These are phyloP conservation scores for Phania funesta DNA, from an alignment of 2,888 invertebrate genomes.

Conservation along the genomic window DNA sequence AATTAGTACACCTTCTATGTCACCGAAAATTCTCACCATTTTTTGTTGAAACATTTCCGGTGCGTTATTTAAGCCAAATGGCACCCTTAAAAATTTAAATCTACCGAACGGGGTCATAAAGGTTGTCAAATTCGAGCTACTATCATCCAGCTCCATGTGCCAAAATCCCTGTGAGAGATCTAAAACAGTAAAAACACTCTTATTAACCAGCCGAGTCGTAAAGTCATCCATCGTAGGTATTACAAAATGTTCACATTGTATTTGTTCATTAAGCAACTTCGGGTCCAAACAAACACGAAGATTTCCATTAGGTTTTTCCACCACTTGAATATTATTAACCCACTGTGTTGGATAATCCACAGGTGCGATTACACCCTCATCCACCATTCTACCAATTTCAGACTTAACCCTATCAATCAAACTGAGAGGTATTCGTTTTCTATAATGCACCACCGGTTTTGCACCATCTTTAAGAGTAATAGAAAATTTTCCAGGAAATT, in stretches of 20 bases:
- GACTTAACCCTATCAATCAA: neutral
- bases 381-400: neutral
- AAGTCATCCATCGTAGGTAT: slow-evolving; percentile 70
- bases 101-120: slow-evolving; percentile 69
- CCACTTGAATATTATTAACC: too few species aligned
- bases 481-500: neutral
- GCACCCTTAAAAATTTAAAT: slow-evolving; percentile 65
- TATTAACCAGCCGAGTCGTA: slow-evolving; percentile 47
- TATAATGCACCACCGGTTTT: slow-evolving; percentile 57
- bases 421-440: slow-evolving; percentile 62
- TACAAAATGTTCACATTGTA: slow-evolving; percentile 69
- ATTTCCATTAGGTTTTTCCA: slow-evolving; percentile 66
- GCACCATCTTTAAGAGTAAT: neutral
- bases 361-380: neutral
- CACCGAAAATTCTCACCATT: slow-evolving; percentile 59
- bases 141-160: slow-evolving; percentile 66
- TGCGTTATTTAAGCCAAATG: slow-evolving; percentile 71
- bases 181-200: slow-evolving; percentile 63
- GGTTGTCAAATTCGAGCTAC: slow-evolving; percentile 66
- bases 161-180: slow-evolving; percentile 53
- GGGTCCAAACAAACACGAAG: slow-evolving; percentile 68
- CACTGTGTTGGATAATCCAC: slow-evolving; percentile 52
- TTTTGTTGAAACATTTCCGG: too few species aligned
- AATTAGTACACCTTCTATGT: slow-evolving; percentile 70
- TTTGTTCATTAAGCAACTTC: slow-evolving; percentile 68